Conservation (phyloP, 2,797 vertebrate species). For the Chiroxiphia lanceolata region DNA sequence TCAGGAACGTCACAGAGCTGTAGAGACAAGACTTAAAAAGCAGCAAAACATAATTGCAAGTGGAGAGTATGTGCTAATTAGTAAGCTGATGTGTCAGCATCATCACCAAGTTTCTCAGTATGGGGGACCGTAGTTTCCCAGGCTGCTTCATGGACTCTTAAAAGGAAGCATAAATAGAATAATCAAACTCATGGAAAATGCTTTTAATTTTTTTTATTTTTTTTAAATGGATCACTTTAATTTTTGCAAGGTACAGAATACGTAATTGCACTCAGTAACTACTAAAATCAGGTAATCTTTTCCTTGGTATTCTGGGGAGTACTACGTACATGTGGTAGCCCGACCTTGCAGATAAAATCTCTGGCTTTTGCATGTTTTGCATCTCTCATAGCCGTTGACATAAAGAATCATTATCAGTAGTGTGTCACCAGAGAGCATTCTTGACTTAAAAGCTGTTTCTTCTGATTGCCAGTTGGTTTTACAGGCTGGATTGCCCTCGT, state of each 20-base stretch:
- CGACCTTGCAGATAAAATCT: neutral
- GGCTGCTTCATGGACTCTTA: conserved; percentile 59
- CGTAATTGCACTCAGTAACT: neutral
- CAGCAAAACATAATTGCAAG: neutral
- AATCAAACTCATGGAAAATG: conserved; percentile 25
- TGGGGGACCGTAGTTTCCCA: neutral
- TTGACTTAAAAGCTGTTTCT: neutral
- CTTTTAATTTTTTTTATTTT: conserved; percentile 16
- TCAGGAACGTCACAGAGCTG: neutral
- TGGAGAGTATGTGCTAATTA: conserved; percentile 53
- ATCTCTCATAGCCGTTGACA: neutral
- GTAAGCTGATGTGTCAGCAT: conserved; percentile 32
- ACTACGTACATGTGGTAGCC: neutral
- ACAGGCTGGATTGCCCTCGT: neutral
- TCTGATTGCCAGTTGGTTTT: conserved; percentile 11
- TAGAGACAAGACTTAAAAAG: neutral
- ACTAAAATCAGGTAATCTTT: neutral
- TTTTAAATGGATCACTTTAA: conserved; percentile 20
- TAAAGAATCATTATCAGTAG: neutral
- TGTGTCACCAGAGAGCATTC: conserved; percentile 34
- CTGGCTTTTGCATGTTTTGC: neutral
- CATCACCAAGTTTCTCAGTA: conserved; percentile 33
- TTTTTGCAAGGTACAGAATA: conserved; percentile 44
- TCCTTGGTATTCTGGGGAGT: neutral
- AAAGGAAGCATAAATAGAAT: conserved; percentile 28